Evolutionary conservation across 2,797 vertebrate species (phyloP).

Genomic region (Liparis tanakae): DNA sequence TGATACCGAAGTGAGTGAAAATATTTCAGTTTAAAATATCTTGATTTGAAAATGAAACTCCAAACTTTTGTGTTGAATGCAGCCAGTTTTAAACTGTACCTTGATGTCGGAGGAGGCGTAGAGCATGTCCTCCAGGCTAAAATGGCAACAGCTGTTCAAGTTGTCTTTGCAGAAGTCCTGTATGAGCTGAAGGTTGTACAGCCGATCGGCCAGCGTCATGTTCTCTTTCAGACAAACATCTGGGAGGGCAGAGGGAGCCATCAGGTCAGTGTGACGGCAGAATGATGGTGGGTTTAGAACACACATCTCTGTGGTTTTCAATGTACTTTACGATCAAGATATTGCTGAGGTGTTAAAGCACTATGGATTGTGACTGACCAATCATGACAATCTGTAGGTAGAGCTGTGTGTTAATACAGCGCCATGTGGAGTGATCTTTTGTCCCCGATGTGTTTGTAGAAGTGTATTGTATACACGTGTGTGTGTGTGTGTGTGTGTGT

Average conservation of each 20-base stretch:
- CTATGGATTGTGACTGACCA: conserved; percentile 35
- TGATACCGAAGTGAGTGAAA: neutral
- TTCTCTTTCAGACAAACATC: conserved; percentile 96
- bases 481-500: neutral
- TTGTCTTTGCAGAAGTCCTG: conserved; percentile 96
- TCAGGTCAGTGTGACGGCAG: conserved; percentile 18
- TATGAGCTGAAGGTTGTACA: conserved; percentile 95
- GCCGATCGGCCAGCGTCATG: conserved; percentile 93
- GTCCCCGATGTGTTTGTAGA: neutral
- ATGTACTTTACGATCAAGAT: neutral
- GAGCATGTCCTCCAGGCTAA: conserved; percentile 96
- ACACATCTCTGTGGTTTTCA: neutral
- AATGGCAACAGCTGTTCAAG: conserved; percentile 94
- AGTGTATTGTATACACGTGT: neutral
- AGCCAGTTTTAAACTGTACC: conserved; percentile 77
- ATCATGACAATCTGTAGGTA: conserved; percentile 39
- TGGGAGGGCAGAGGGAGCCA: conserved; percentile 71
- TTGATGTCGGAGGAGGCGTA: conserved; percentile 94
- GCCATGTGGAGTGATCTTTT: conserved; percentile 40
- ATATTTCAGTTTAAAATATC: neutral
- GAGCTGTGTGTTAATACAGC: conserved; percentile 15
- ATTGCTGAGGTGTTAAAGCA: neutral
- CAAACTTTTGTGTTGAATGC: neutral
- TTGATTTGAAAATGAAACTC: neutral
- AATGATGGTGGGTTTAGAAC: neutral